Evolutionary conservation across 2,888 invertebrate species (phyloP).

Genomic region (Kuschelorhynchus macadamiae): DNA sequence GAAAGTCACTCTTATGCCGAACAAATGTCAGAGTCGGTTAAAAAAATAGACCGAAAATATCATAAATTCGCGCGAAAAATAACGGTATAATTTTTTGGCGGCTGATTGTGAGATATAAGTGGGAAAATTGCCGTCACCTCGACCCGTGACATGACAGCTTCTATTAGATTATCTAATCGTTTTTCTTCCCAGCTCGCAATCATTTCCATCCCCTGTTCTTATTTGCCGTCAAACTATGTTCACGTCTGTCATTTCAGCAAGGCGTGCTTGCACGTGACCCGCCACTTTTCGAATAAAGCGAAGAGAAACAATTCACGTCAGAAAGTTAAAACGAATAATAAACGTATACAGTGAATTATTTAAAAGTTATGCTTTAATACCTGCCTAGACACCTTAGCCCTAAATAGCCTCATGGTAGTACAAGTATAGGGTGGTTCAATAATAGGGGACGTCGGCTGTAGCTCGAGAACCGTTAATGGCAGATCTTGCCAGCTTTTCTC

Average conservation of each 20-base stretch:
- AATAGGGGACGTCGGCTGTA: no score
- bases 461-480: no score
- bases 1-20: no score
- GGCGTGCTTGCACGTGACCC: constrained; percentile 66
- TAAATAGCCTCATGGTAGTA: no score
- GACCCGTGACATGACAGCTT: constrained; percentile 46
- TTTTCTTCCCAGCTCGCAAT: constrained; percentile 63
- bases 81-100: constrained; percentile 22
- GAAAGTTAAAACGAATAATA: constrained; percentile 8
- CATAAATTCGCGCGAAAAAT: constrained; percentile 10
- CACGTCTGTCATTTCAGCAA: constrained; percentile 67
- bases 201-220: constrained; percentile 66
- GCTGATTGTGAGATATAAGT: constrained; percentile 21
- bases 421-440: no score
- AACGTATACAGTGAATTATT: no score
- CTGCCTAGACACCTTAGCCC: no score
- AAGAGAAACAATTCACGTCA: constrained; percentile 25
- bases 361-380: no score
- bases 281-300: constrained; percentile 19
- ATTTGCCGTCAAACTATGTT: constrained; percentile 70
- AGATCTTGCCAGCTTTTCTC: no score
- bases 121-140: constrained; percentile 22
- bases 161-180: constrained; percentile 69
- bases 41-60: constrained; percentile 5
- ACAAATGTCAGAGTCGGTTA: no score